Conservation (phyloP, 1,140 invertebrate species). For the Paracyclopina nana region DNA sequence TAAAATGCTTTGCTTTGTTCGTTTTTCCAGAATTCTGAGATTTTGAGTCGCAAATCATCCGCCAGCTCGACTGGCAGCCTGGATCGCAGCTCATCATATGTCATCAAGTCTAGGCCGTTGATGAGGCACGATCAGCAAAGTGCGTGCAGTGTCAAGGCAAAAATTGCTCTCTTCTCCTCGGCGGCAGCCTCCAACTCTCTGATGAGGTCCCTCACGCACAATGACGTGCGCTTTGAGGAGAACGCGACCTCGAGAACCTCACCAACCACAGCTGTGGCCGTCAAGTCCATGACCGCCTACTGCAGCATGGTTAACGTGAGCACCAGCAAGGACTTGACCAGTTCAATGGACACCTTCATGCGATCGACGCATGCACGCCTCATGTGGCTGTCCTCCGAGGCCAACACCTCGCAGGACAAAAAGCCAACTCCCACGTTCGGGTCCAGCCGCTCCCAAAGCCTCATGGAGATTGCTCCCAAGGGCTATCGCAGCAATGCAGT, state of each 20-base stretch:
- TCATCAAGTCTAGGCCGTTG: no score
- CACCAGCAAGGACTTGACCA: constrained; percentile 19
- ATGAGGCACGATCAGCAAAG: constrained; percentile 39
- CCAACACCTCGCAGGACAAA: neutral
- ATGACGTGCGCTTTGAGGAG: neutral
- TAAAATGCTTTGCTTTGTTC: no score
- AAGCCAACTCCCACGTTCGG: neutral
- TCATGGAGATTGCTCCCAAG: constrained; percentile 30
- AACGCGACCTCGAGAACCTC: neutral
- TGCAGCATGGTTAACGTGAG: constrained; percentile 18
- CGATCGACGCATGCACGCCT: neutral
- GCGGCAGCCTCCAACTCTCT: no score
- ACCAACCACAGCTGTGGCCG: neutral
- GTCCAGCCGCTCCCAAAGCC: constrained; percentile 27
- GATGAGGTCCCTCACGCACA: no score
- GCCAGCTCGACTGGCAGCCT: no score
- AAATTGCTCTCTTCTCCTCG: constrained; percentile 64
- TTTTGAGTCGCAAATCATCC: no score
- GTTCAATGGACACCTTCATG: neutral
- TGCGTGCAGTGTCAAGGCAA: constrained; percentile 55
- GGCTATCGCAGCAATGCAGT: no score
- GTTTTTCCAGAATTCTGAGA: no score
- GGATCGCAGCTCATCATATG: no score
- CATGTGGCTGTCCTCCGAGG: neutral
- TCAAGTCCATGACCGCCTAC: neutral